Evolutionary conservation across 2,113 vertebrate species (phyloP).

Genomic region (Triplophysa dalaica): DNA sequence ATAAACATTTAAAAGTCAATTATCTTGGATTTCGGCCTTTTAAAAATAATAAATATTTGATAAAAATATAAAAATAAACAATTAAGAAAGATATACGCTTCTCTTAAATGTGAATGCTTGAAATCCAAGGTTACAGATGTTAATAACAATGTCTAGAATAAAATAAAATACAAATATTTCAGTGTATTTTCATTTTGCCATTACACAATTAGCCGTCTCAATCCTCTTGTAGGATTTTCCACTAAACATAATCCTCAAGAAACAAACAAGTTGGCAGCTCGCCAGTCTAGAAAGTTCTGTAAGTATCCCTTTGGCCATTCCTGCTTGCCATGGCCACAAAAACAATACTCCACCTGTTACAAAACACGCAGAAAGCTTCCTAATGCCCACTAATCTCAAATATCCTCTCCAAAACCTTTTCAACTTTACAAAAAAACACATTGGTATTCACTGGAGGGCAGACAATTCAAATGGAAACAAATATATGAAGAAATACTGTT

Average conservation of each 20-base stretch:
- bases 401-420: conserved; percentile 23
- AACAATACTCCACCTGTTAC: conserved; percentile 15
- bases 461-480: background rate
- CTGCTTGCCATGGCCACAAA: conserved; percentile 3
- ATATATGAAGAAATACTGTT: background rate
- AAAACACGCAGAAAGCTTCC: conserved; percentile 5
- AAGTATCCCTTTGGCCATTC: conserved; percentile 4
- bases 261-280: background rate
- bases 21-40: no score
- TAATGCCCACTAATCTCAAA: conserved; percentile 18
- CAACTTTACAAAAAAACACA: background rate
- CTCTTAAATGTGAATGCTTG: no score
- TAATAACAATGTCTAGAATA: no score
- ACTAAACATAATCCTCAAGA: conserved; percentile 30
- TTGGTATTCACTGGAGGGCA: background rate
- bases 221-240: conserved; percentile 54
- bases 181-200: background rate
- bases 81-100: no score
- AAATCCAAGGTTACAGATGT: no score
- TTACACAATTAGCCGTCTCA: conserved; percentile 24
- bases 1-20: no score
- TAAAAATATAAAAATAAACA: no score
- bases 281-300: conserved; percentile 11
- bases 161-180: background rate
- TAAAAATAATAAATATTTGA: no score